Conservation (phyloP, 2,797 vertebrate genomes). For the Helicolenus hilgendorfi region DNA sequence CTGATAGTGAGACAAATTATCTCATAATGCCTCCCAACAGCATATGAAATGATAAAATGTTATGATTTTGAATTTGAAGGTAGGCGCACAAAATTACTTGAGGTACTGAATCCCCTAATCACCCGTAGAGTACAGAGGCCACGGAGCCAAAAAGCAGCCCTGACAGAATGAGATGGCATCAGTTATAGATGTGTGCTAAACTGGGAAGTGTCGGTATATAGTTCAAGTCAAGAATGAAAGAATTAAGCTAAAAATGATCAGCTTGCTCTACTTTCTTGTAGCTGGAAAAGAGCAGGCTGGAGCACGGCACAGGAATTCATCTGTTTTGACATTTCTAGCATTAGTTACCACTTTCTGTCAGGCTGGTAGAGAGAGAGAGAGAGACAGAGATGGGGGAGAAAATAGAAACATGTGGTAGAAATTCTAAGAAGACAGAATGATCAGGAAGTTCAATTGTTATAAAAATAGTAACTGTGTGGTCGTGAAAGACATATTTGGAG, state of each 20-base stretch:
- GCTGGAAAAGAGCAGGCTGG: not conserved
- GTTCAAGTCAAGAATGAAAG: not conserved
- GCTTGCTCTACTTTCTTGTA: constrained; percentile 9
- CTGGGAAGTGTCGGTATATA: not conserved
- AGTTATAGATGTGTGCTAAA: constrained; percentile 34
- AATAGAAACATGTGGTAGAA: constrained; percentile 35
- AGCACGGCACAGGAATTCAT: not conserved
- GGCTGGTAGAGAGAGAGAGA: not conserved
- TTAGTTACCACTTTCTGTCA: constrained; percentile 7
- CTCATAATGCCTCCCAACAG: not conserved
- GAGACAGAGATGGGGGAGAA: not conserved
- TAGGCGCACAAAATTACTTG: not conserved
- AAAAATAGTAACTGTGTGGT: constrained; percentile 23
- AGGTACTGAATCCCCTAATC: not conserved
- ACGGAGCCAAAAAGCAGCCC: not conserved
- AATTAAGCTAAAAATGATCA: constrained; percentile 5
- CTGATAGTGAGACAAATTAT: not conserved
- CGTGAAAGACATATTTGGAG: constrained; percentile 24
- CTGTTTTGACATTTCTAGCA: constrained; percentile 17
- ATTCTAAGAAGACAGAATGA: constrained; percentile 14
- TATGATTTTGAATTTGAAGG: not conserved
- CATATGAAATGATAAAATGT: not conserved
- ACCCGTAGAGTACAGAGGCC: not conserved
- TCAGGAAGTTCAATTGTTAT: constrained; percentile 14
- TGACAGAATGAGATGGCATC: not conserved